Evolutionary conservation across 1,140 invertebrate genomes (phyloP), one percentile per base, ranked within the genome.

Genomic region (Drosophila varians): DNA sequence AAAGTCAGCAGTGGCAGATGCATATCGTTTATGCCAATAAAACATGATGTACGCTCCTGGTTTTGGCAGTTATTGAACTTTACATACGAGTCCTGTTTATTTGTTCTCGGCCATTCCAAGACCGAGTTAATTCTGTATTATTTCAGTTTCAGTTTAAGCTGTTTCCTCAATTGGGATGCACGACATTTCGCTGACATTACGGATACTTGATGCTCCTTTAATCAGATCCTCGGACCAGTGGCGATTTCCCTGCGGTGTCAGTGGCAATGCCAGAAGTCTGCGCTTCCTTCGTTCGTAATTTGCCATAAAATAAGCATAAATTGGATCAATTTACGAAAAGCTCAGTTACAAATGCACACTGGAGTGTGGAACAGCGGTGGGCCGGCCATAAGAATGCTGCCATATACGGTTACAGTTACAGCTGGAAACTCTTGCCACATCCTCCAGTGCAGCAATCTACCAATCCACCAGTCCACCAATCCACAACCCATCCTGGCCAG

Each of bases 261-360:
- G 38, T 51, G 40, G 18, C 38, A 42, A 18, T 38, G 36, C 28
- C 53, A 49, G 26, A 12, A 45, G 65, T 47, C 75, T 34, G 6
- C 1, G 38, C 48, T 62, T 58, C 49, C 11, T 64, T 83, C 71
- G 52, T 58, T 79, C 72, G 80, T 86, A 84, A 84, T 84, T 84
- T 86, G 75, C 80, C 75, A 86, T 86, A 79, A 86, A 86, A 86
- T 86, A 84, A 84, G 80, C 80, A 84, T 86, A 84, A 84, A 84
- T 84, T 84, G 80, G 80, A 86, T 84, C 80, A 86, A 86, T 84
- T 84, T 84, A 84, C 80, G 57, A 86, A 86, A 76, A 75, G 79
- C 71, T 84, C 75, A 40, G 60, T 79, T 78, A 72, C 79, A 83
- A 83, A 74, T 78, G 78, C 78, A 54, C 57, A 82, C 64, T 40